A percentile compares a stretch with the other conserved stretches of the same genome.
phyloP scores from a whole-genome alignment of 2,797 vertebrate species.

The Discoglossus pictus region DNA sequence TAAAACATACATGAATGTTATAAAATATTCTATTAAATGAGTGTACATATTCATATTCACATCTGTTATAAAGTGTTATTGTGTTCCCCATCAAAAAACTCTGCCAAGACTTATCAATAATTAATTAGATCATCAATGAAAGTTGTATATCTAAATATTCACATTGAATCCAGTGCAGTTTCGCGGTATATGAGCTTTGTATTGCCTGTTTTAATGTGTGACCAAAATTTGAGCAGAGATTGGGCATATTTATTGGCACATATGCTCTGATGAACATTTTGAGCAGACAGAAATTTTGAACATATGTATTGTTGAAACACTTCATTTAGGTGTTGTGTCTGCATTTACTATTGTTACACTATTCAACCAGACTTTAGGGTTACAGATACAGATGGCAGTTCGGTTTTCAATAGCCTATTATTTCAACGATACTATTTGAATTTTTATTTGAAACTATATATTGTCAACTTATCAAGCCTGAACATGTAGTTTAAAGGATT shows the following conservation, averaged over 20 bases:
- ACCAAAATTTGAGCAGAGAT: background rate
- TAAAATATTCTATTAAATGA: no score
- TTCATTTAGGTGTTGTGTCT: conserved; percentile 35
- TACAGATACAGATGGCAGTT: conserved; percentile 27
- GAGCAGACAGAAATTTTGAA: conserved; percentile 6
- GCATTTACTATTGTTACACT: conserved; percentile 32
- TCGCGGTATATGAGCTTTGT: background rate
- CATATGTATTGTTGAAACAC: conserved; percentile 48
- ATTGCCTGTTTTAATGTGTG: conserved; percentile 7
- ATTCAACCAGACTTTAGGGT: conserved; percentile 12
- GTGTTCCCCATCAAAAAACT: no score
- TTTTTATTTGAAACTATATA: background rate
- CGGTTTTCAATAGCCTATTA: conserved; percentile 11
- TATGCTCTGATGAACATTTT: conserved; percentile 17
- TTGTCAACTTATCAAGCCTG: no score
- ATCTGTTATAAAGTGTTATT: no score
- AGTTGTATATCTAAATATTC: no score
- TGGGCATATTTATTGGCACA: conserved; percentile 10
- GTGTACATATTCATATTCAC: no score
- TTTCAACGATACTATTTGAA: background rate
- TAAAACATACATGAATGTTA: no score
- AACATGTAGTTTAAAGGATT: no score
- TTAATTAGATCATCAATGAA: no score
- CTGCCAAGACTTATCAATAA: no score
- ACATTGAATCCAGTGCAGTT: no score